These are phyloP conservation scores for Micromys minutus DNA, from an alignment of 2,113 vertebrate genomes.

Conservation along the genomic window DNA sequence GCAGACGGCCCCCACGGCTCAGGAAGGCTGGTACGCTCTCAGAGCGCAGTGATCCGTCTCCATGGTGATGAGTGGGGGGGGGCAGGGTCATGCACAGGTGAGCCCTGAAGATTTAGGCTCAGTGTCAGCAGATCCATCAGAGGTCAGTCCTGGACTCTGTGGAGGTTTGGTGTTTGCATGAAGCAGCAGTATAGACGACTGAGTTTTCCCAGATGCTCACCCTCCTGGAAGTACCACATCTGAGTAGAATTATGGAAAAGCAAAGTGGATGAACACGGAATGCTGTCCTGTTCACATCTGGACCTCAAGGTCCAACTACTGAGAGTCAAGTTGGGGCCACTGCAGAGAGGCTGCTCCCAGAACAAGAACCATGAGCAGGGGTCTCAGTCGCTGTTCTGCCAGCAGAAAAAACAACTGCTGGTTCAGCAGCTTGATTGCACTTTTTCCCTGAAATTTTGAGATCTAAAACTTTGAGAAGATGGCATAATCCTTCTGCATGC, in stretches of 20 bases:
- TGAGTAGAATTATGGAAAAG: not conserved
- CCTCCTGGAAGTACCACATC: not conserved
- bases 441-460: not conserved
- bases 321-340: not conserved
- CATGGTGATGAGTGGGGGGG: not conserved
- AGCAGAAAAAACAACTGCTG: not conserved
- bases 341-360: not conserved
- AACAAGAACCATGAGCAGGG: not conserved
- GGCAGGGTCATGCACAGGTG: not conserved
- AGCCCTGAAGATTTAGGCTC: not conserved
- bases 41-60: conserved; percentile 22
- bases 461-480: not conserved
- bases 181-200: not conserved
- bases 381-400: not conserved
- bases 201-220: not conserved
- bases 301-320: not conserved
- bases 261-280: not conserved
- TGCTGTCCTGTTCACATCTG: not conserved
- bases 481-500: not conserved
- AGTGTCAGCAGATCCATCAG: not conserved
- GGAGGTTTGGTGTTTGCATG: not conserved
- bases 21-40: conserved; percentile 6
- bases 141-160: not conserved
- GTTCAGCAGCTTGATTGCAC: not conserved
- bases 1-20: not conserved